A percentile compares a stretch with the other conserved stretches of the same genome.
Conservation (phyloP, 2,797 vertebrate species). For the Alfaro cultratus region DNA sequence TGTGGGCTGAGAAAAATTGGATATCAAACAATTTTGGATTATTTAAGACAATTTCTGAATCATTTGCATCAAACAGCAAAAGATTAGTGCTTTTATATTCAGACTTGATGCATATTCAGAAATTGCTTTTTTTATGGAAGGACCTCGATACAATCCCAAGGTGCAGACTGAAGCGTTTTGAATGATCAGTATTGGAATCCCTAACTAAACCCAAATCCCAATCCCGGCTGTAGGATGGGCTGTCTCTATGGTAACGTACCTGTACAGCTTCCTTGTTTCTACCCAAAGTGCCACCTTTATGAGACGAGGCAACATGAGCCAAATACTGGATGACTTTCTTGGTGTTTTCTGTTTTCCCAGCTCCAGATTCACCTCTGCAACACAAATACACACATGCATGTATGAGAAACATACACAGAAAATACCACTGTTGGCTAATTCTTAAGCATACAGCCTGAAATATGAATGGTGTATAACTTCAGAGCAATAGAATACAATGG, state of each 20-base stretch:
- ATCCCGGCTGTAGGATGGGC: background rate
- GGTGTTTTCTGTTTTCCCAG: constrained; percentile 94
- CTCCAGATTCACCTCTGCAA: constrained; percentile 91
- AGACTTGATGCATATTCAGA: background rate
- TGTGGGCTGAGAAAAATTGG: background rate
- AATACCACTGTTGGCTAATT: constrained; percentile 6
- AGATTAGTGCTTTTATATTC: background rate
- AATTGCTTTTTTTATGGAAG: no score
- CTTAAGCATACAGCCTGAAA: constrained; percentile 41
- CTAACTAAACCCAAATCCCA: background rate
- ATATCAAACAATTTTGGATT: background rate
- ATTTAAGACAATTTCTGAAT: background rate
- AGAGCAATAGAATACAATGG: constrained; percentile 54
- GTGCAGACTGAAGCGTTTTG: background rate
- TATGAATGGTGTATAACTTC: constrained; percentile 25
- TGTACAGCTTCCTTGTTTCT: constrained; percentile 79
- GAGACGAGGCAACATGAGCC: constrained; percentile 91
- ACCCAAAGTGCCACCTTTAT: constrained; percentile 82
- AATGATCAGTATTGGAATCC: background rate
- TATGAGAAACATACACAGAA: constrained; percentile 12
- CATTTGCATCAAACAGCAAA: background rate
- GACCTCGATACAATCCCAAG: background rate
- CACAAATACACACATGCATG: constrained; percentile 19
- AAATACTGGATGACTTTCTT: constrained; percentile 96
- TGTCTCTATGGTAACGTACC: constrained; percentile 51